Evolutionary conservation across 2,113 vertebrate species (phyloP).

Genomic region (Aptenodytes patagonicus): DNA sequence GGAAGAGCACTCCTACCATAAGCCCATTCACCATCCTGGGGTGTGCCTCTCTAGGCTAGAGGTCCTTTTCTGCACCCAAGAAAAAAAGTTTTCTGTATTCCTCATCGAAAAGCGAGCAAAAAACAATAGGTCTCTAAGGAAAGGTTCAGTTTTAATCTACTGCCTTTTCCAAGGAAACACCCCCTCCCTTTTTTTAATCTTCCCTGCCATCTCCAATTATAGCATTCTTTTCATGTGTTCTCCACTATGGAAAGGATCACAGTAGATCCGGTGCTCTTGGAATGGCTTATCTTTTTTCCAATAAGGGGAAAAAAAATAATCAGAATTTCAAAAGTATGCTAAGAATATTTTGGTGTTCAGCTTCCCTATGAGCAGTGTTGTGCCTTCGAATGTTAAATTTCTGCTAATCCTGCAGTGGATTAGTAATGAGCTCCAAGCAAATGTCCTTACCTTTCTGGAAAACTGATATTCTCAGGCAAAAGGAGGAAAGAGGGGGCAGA

Average conservation of each 20-base stretch:
- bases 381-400: background rate
- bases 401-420: background rate
- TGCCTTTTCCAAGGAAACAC: constrained; percentile 31
- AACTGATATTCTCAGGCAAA: background rate
- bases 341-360: background rate
- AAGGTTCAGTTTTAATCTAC: background rate
- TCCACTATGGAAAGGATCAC: background rate
- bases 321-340: background rate
- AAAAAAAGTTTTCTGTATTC: constrained; percentile 9
- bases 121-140: constrained; percentile 24
- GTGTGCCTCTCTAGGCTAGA: background rate
- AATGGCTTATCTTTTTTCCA: background rate
- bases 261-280: background rate
- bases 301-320: background rate
- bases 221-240: background rate
- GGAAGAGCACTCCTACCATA: constrained; percentile 18
- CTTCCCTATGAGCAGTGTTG: background rate
- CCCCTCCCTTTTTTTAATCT: background rate
- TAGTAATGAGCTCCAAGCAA: background rate
- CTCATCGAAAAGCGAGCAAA: background rate
- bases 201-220: background rate
- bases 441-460: background rate
- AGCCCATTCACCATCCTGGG: background rate
- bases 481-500: background rate
- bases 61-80: constrained; percentile 21